These are phyloP conservation scores for Pocota personata DNA, from an alignment of 2,888 invertebrate genomes.

Conservation along the genomic window DNA sequence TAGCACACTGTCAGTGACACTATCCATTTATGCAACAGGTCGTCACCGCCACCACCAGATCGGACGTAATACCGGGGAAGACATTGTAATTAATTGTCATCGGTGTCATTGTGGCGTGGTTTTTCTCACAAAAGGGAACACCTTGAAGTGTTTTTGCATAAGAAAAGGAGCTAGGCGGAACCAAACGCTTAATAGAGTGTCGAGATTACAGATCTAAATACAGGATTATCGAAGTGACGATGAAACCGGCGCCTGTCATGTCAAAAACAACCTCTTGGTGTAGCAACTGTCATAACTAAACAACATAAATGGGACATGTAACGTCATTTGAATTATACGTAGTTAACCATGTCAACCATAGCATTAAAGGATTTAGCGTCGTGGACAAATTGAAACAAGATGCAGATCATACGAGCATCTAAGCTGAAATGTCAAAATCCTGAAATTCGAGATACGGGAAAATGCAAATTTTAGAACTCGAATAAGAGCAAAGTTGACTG, in stretches of 20 bases:
- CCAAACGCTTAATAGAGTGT: background rate
- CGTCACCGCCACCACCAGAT: background rate
- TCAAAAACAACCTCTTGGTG: background rate
- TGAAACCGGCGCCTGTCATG: background rate
- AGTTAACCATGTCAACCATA: background rate
- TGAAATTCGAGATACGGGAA: too few relatives aligned
- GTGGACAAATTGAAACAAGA: background rate
- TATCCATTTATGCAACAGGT: slow-evolving; percentile 62
- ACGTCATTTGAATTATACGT: background rate
- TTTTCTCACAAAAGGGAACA: slow-evolving; percentile 12
- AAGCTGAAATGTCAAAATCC: too few relatives aligned
- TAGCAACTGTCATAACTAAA: background rate
- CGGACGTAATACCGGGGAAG: background rate
- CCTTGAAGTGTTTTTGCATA: background rate
- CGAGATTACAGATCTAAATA: background rate
- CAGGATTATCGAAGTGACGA: background rate
- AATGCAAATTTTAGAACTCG: too few relatives aligned
- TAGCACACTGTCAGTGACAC: slow-evolving; percentile 36
- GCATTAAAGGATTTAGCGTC: background rate
- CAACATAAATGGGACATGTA: background rate
- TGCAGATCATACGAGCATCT: too few relatives aligned
- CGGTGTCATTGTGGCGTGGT: slow-evolving; percentile 26
- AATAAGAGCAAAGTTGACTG: too few relatives aligned
- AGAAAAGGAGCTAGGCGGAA: background rate
- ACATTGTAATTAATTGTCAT: slow-evolving; percentile 28